These are phyloP conservation scores for Noctua comes DNA, from an alignment of 2,888 invertebrate species.

Conservation along the genomic window DNA sequence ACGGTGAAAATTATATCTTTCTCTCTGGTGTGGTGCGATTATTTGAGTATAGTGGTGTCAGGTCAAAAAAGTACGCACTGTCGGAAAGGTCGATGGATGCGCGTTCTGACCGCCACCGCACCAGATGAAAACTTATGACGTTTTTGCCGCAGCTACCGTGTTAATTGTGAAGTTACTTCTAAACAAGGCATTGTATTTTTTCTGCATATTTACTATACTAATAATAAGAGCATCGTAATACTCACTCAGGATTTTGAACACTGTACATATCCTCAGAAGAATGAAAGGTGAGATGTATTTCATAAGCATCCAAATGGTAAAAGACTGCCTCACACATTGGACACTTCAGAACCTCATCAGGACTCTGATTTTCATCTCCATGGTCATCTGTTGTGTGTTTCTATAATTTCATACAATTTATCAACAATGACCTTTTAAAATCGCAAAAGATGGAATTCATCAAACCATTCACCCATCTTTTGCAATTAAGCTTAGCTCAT, in stretches of 20 bases:
- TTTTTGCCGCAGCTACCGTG: too few species aligned
- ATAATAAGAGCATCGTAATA: slow-evolving; percentile 14
- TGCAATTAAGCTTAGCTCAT: too few species aligned
- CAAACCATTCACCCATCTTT: too few species aligned
- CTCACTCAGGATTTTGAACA: slow-evolving; percentile 88
- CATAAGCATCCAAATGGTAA: slow-evolving; percentile 92
- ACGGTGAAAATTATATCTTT: too few species aligned
- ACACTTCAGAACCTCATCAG: slow-evolving; percentile 91
- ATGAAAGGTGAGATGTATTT: slow-evolving; percentile 91
- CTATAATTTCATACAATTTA: slow-evolving; percentile 71
- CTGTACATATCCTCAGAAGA: slow-evolving; percentile 91
- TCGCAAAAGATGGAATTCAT: not conserved
- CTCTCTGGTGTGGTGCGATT: too few species aligned
- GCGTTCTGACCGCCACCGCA: too few species aligned
- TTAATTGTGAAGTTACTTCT: not conserved
- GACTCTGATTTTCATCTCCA: slow-evolving; percentile 88
- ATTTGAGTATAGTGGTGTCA: too few species aligned
- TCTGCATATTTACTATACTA: not conserved
- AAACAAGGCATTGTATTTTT: not conserved
- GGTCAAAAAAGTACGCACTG: too few species aligned
- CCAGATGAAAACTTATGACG: too few species aligned
- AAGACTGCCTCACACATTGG: slow-evolving; percentile 92
- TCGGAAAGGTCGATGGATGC: too few species aligned
- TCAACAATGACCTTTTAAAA: not conserved
- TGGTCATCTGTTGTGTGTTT: slow-evolving; percentile 90